Conservation (phyloP, 2,888 invertebrate species). For the Hofmannophila pseudospretella region DNA sequence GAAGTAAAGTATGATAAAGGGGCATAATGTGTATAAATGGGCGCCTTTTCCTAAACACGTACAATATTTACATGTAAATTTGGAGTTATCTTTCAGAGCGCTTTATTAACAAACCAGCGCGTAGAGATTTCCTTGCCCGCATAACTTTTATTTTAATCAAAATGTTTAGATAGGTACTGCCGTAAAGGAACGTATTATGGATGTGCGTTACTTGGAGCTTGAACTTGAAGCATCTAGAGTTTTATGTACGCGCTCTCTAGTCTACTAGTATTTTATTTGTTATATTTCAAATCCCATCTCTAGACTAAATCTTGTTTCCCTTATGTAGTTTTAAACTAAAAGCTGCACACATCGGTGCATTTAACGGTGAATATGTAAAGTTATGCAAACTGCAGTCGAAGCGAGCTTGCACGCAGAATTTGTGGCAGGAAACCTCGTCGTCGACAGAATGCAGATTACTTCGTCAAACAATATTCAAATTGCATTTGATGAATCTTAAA, state of each 20-base stretch:
- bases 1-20: conserved; percentile 53
- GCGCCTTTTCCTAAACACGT: conserved; percentile 23
- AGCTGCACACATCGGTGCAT: conserved; percentile 26
- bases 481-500: no score
- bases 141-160: not conserved
- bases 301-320: no score
- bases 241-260: no score
- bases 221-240: no score
- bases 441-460: conserved; percentile 46
- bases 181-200: no score
- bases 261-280: no score
- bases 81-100: conserved; percentile 2
- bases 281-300: no score
- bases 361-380: conserved; percentile 58
- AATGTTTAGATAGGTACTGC: not conserved
- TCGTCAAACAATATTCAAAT: conserved; percentile 26
- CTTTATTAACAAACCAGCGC: not conserved
- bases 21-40: conserved; percentile 30
- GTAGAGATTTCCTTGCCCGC: not conserved
- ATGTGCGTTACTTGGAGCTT: no score
- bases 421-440: conserved; percentile 32
- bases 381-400: conserved; percentile 57
- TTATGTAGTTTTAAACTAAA: no score
- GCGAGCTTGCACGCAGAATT: conserved; percentile 48
- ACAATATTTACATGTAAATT: conserved; percentile 13